Evolutionary conservation across 1,140 invertebrate species (phyloP).

Genomic region (Cydia pomonella): DNA sequence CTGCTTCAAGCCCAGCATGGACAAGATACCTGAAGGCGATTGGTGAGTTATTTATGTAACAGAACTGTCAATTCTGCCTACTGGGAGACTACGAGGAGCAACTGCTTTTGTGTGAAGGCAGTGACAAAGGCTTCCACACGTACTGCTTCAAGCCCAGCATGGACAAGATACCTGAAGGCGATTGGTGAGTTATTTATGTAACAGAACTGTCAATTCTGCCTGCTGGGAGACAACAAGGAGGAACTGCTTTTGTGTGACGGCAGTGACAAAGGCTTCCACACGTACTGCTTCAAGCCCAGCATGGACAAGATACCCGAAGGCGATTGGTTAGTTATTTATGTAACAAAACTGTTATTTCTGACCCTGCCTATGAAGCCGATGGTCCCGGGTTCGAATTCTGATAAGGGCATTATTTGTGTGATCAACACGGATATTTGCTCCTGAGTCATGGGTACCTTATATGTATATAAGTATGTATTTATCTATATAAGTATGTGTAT

Average conservation of each 20-base stretch:
- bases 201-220: slow-evolving; percentile 94
- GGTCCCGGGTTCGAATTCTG: too few relatives aligned
- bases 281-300: slow-evolving; percentile 98
- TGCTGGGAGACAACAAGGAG: slow-evolving; percentile 97
- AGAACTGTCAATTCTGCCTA: slow-evolving; percentile 99
- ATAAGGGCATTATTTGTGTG: too few relatives aligned
- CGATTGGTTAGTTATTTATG: too few relatives aligned
- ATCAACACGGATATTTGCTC: too few relatives aligned
- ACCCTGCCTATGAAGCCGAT: too few relatives aligned
- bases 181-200: slow-evolving; percentile 88
- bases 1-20: slow-evolving; percentile 98
- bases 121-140: slow-evolving; percentile 98
- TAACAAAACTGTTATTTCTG: too few relatives aligned
- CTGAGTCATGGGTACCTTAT: too few relatives aligned
- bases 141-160: slow-evolving; percentile 99
- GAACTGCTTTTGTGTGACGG: slow-evolving; percentile 97
- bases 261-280: slow-evolving; percentile 99
- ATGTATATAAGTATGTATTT: too few relatives aligned
- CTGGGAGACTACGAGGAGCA: slow-evolving; percentile 98
- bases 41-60: slow-evolving; percentile 85
- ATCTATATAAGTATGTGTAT: too few relatives aligned
- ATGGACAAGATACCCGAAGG: slow-evolving; percentile 98
- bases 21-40: slow-evolving; percentile 97
- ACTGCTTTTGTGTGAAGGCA: slow-evolving; percentile 96
- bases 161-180: slow-evolving; percentile 97